Percentiles rank a stretch among this genome's conserved stretches.
Evolutionary conservation across 2,113 vertebrate species (phyloP).

Genomic region (Oncorhynchus kisutch): DNA sequence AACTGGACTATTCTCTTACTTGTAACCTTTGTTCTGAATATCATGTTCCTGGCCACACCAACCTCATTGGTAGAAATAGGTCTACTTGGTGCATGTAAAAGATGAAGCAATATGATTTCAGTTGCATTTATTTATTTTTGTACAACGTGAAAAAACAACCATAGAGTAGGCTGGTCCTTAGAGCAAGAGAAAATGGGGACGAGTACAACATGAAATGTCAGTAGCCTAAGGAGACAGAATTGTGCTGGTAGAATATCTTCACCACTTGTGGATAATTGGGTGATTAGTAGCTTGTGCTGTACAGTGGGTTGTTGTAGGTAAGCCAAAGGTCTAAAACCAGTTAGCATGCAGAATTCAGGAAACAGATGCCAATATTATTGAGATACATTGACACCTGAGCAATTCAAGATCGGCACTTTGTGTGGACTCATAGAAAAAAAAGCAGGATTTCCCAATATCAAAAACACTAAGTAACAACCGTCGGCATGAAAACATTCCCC

Average conservation of each 20-base stretch:
- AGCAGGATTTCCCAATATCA: slow-evolving; percentile 61
- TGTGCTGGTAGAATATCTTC: slow-evolving; percentile 8
- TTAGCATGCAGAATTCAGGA: slow-evolving; percentile 61
- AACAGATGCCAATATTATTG: slow-evolving; percentile 16
- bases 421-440: slow-evolving; percentile 52
- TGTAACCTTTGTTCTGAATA: too few species aligned
- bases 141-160: slow-evolving; percentile 72
- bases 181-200: slow-evolving; percentile 22
- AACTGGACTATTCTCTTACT: too few species aligned
- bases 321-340: slow-evolving; percentile 47
- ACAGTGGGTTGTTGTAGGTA: slow-evolving; percentile 41
- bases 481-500: slow-evolving; percentile 61
- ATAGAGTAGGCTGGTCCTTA: slow-evolving; percentile 30
- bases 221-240: slow-evolving; percentile 8
- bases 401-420: slow-evolving; percentile 27
- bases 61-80: too few species aligned
- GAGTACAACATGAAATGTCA: slow-evolving; percentile 28
- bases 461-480: slow-evolving; percentile 70
- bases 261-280: slow-evolving; percentile 19
- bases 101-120: slow-evolving; percentile 19
- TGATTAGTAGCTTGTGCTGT: slow-evolving; percentile 60
- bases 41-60: too few species aligned
- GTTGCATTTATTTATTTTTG: slow-evolving; percentile 68
- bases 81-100: too few species aligned
- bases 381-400: slow-evolving; percentile 33